Percentiles rank a stretch among this genome's conserved stretches.
Evolutionary conservation across 2,888 invertebrate species (phyloP).

Genomic region (Lepidochrysops patricia): DNA sequence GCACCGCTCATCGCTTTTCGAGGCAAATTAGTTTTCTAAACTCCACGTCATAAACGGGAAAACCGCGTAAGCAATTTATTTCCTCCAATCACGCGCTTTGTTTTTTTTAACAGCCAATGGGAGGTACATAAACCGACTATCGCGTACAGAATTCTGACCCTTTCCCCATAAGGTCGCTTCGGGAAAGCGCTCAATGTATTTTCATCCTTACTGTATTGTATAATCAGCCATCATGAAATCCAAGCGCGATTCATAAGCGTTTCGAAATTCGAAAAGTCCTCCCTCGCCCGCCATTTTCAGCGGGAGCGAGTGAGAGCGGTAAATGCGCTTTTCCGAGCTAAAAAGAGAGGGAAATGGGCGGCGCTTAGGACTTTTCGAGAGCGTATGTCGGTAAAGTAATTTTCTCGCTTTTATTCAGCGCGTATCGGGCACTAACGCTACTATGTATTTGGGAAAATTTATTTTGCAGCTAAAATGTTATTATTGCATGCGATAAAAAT

Average conservation of each 20-base stretch:
- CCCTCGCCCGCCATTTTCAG: conserved; percentile 48
- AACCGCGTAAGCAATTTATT: conserved; percentile 71
- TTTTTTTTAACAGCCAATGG: conserved; percentile 70
- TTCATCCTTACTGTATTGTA: conserved; percentile 62
- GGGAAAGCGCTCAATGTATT: conserved; percentile 54
- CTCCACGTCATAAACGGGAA: conserved; percentile 53
- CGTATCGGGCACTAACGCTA: conserved; percentile 39
- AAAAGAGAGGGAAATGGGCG: conserved; percentile 40
- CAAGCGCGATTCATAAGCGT: conserved; percentile 58
- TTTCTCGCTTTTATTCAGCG: conserved; percentile 68
- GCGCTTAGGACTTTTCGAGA: conserved; percentile 45
- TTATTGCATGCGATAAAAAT: conserved; percentile 29
- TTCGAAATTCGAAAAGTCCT: conserved; percentile 50
- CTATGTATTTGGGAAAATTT: conserved; percentile 35
- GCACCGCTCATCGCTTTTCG: background rate
- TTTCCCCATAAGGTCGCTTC: conserved; percentile 33
- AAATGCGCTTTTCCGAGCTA: conserved; percentile 26
- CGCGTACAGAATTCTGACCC: conserved; percentile 39
- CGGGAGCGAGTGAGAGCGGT: conserved; percentile 36
- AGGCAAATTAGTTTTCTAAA: conserved; percentile 39
- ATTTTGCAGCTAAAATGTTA: conserved; percentile 28
- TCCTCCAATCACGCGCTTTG: conserved; percentile 67
- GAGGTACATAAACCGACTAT: conserved; percentile 56
- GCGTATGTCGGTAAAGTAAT: conserved; percentile 51
- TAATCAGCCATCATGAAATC: conserved; percentile 74